phyloP scores from a whole-genome alignment of 2,113 vertebrate species.

The Mus spicilegus region DNA sequence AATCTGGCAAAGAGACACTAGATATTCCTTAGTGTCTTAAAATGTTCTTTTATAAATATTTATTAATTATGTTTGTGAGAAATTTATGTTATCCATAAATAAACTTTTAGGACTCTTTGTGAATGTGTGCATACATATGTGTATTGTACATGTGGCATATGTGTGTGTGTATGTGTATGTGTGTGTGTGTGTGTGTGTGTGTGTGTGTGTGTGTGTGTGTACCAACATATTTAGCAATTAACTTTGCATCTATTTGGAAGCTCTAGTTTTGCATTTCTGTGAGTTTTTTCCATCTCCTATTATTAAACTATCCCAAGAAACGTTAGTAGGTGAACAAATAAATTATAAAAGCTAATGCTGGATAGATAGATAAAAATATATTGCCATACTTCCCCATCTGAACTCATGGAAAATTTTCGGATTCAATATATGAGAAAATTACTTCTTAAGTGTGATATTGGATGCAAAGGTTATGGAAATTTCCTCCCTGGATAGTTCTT shows the following conservation, averaged over 20 bases:
- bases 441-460: slow-evolving; percentile 56
- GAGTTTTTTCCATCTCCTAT: slow-evolving; percentile 19
- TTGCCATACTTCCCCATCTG: background rate
- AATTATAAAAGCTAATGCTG: slow-evolving; percentile 12
- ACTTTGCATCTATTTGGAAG: background rate
- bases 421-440: slow-evolving; percentile 53
- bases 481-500: slow-evolving; percentile 4
- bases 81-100: background rate
- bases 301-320: slow-evolving; percentile 37
- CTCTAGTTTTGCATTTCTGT: background rate
- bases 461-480: slow-evolving; percentile 60
- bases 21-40: background rate
- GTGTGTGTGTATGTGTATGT: background rate
- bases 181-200: background rate
- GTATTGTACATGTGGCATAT: background rate
- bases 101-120: background rate
- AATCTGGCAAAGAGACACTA: background rate
- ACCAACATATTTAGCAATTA: background rate
- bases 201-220: background rate
- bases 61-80: background rate
- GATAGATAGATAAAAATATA: background rate
- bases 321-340: background rate
- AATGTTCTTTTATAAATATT: background rate
- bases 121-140: too few species aligned
- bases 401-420: slow-evolving; percentile 44